Percentiles rank a stretch among this genome's conserved stretches.
Evolutionary conservation across 2,888 invertebrate genomes (phyloP).

Genomic region (Nephrotoma appendiculata): DNA sequence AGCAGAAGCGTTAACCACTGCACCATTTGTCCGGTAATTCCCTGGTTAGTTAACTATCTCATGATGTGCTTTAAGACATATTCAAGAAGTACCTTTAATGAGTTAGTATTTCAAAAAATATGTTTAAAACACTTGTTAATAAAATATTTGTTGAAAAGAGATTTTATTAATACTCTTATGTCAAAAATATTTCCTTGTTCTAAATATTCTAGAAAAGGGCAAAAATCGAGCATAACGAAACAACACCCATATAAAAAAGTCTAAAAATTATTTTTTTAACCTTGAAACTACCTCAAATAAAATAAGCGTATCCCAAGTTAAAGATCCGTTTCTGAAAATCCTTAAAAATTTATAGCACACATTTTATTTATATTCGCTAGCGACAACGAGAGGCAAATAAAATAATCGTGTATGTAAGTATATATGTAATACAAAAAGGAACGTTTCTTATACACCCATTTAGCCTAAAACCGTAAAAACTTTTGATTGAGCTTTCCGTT

Average conservation of each 20-base stretch:
- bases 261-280: background rate
- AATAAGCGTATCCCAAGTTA: background rate
- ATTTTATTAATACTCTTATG: no score
- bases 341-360: background rate
- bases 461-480: background rate
- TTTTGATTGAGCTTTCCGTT: background rate
- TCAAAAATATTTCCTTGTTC: no score
- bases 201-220: background rate
- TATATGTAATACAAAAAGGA: background rate
- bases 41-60: no score
- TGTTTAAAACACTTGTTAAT: no score
- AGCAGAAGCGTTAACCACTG: no score
- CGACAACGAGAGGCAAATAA: background rate
- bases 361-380: background rate
- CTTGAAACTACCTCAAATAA: background rate
- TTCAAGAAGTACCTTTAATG: no score
- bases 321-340: background rate
- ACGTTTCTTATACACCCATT: background rate
- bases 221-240: background rate
- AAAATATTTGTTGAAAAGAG: no score
- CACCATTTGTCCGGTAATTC: no score
- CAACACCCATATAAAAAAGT: background rate
- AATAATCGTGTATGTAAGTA: background rate
- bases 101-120: no score
- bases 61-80: no score